Conservation (phyloP, 2,113 vertebrate genomes). For the Melanotaenia duboulayi region DNA sequence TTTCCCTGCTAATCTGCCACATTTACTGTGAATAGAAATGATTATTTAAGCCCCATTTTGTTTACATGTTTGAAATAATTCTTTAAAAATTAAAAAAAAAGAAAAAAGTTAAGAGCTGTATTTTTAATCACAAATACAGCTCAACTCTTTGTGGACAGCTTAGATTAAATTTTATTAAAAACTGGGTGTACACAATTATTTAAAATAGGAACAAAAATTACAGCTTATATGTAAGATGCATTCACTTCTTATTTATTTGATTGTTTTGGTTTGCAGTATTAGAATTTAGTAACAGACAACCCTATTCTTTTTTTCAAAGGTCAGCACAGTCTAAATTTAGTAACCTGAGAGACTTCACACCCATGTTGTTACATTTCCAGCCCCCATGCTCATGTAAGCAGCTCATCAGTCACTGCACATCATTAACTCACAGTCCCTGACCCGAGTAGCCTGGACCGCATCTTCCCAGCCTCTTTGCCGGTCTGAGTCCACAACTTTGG, state of each 20-base stretch:
- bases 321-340: not conserved
- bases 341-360: constrained; percentile 24
- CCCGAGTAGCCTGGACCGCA: constrained; percentile 61
- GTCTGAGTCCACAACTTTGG: constrained; percentile 64
- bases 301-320: not conserved
- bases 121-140: too few relatives aligned
- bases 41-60: too few relatives aligned
- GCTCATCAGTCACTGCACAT: constrained; percentile 64
- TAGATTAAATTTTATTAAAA: not conserved
- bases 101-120: too few relatives aligned
- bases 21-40: too few relatives aligned
- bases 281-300: not conserved
- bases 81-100: too few relatives aligned
- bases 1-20: too few relatives aligned
- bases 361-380: constrained; percentile 64
- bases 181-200: not conserved
- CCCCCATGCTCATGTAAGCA: constrained; percentile 74
- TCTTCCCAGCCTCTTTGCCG: constrained; percentile 69
- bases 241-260: not conserved
- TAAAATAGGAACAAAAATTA: constrained; percentile 13
- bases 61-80: too few relatives aligned
- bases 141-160: too few relatives aligned
- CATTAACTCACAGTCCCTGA: constrained; percentile 59
- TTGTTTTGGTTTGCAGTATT: not conserved
- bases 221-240: not conserved